These are phyloP conservation scores for Amblyjoppa proteus DNA, from an alignment of 2,888 invertebrate genomes.

Conservation along the genomic window DNA sequence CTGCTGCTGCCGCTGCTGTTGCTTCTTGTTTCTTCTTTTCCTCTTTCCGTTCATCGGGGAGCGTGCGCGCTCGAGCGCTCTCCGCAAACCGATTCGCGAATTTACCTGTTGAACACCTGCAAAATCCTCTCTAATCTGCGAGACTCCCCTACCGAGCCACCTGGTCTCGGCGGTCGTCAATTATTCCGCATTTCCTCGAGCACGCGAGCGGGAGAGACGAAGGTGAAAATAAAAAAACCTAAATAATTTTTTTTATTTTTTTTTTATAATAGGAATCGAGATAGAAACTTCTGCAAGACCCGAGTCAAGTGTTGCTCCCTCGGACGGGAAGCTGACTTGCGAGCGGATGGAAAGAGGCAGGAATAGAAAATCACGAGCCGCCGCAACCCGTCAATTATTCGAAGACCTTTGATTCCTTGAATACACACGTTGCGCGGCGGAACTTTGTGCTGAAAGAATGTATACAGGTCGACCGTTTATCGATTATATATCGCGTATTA, in stretches of 20 bases:
- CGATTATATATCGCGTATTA: conserved; percentile 54
- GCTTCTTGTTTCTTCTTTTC: conserved; percentile 39
- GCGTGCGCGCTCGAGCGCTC: conserved; percentile 42
- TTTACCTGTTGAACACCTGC: conserved; percentile 62
- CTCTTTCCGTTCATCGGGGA: conserved; percentile 33
- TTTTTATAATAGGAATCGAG: background rate
- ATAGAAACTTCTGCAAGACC: background rate
- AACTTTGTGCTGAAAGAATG: conserved; percentile 58
- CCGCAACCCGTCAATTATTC: conserved; percentile 62
- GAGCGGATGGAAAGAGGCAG: conserved; percentile 24
- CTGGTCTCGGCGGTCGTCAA: conserved; percentile 52
- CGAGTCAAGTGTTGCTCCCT: conserved; percentile 35
- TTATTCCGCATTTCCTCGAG: conserved; percentile 37
- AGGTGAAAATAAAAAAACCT: background rate
- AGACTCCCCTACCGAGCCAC: conserved; percentile 44
- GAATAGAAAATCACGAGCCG: conserved; percentile 56
- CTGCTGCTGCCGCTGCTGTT: conserved; percentile 62
- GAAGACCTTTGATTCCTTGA: conserved; percentile 57
- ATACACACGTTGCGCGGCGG: conserved; percentile 21
- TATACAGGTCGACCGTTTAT: conserved; percentile 56
- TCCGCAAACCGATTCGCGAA: conserved; percentile 53
- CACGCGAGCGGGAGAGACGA: conserved; percentile 27
- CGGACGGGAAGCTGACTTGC: conserved; percentile 44
- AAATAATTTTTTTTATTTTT: background rate
- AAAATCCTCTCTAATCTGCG: conserved; percentile 61